Evolutionary conservation across 2,113 vertebrate species (phyloP).

Genomic region (Canis aureus): DNA sequence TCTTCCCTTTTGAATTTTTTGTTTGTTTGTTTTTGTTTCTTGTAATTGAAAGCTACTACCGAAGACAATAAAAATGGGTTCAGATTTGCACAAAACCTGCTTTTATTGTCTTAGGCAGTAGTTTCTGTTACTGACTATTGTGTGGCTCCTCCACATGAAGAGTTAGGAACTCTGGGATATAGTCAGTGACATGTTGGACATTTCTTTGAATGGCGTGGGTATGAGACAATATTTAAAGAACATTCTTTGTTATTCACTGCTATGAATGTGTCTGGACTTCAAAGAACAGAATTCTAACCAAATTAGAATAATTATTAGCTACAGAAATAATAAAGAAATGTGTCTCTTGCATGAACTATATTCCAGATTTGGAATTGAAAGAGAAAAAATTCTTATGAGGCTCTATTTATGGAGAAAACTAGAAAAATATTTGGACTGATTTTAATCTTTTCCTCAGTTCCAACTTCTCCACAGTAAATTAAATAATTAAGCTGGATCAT

Average conservation of each 20-base stretch:
- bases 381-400: background rate
- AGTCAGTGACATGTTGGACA: background rate
- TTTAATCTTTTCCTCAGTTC: slow-evolving; percentile 42
- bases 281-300: slow-evolving; percentile 13
- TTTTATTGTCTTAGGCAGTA: background rate
- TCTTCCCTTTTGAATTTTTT: background rate
- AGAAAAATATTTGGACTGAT: slow-evolving; percentile 20
- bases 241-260: background rate
- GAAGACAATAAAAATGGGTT: background rate
- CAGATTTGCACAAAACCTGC: background rate
- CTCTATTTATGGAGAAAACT: slow-evolving; percentile 34
- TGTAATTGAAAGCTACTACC: background rate
- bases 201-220: background rate
- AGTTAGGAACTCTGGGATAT: background rate
- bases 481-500: background rate
- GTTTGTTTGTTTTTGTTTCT: background rate
- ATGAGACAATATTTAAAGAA: slow-evolving; percentile 25
- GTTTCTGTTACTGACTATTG: background rate
- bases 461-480: slow-evolving; percentile 45
- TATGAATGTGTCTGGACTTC: background rate
- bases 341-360: background rate
- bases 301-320: slow-evolving; percentile 44
- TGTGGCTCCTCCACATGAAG: background rate
- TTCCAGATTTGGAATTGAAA: slow-evolving; percentile 38
- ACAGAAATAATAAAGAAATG: background rate